Conservation (phyloP, 2,113 vertebrate genomes). For the Dissostichus mawsoni region DNA sequence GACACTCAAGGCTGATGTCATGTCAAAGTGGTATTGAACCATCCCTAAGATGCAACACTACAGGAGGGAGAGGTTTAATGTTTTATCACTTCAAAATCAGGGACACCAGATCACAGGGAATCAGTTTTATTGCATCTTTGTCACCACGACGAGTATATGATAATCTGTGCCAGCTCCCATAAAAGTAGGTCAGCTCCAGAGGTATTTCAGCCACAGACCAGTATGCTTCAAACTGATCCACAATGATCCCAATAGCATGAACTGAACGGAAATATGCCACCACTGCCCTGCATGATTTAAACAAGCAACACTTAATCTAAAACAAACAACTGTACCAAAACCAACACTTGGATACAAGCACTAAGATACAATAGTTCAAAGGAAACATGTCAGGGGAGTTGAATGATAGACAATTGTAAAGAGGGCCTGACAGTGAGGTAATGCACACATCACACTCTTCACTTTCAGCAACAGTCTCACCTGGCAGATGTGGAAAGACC, state of each 20-base stretch:
- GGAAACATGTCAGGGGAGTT: not conserved
- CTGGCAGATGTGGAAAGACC: slow-evolving; percentile 43
- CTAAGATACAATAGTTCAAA: not conserved
- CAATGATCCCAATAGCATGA: slow-evolving; percentile 43
- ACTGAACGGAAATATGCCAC: not conserved
- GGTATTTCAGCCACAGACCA: slow-evolving; percentile 22
- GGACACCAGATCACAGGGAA: not conserved
- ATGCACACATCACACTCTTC: slow-evolving; percentile 4
- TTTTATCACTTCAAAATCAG: not conserved
- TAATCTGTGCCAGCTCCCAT: slow-evolving; percentile 13
- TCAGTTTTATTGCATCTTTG: not conserved
- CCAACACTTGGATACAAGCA: not conserved
- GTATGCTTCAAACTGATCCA: slow-evolving; percentile 26
- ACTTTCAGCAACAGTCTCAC: slow-evolving; percentile 40
- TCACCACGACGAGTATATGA: slow-evolving; percentile 41
- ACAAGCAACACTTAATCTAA: not conserved
- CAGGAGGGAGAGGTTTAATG: not conserved
- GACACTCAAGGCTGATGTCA: no score
- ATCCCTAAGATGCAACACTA: not conserved
- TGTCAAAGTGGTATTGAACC: no score
- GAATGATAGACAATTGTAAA: slow-evolving; percentile 15
- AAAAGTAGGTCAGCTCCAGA: slow-evolving; percentile 61
- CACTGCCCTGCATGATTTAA: not conserved
- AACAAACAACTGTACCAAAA: not conserved
- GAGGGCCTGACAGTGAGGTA: not conserved